Base-by-base conservation (phyloP, 1,140 invertebrate species). In the Zaprionus tsacasi region DNA sequence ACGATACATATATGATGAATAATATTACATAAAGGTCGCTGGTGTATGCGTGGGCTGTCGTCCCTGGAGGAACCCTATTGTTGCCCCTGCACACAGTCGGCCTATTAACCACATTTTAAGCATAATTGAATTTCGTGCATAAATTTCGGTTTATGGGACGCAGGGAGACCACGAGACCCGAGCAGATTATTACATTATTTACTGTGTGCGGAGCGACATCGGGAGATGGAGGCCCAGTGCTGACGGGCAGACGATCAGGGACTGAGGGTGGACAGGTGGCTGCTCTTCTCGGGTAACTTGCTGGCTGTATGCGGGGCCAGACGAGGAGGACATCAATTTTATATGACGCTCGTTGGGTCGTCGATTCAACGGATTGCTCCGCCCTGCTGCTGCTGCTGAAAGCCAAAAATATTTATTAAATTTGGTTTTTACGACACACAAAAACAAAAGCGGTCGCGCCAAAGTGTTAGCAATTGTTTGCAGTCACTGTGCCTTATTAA, bases 31-130 rank as follows among this genome's bases (percentile, higher is more conserved):
- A 82, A 61, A 66, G 58, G 27, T n/a, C 67, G 64, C 61, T 60
- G 36, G 38, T 55, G 17, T 48, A 52, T 21, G 11, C 15, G 40
- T 33, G 55, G 56, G 21, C 36, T 13, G 35, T 35, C 35, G n/a
- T 79, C 80, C 82, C 82, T 55, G 48, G 61, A 79, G 82, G 40
- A 52, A 43, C 76, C 21, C 45, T 67, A 86, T 86, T 86, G 82
- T 86, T 87, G 75, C 77, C 74, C 63, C 59, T 68, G 35, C 71
- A 59, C 59, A 76, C 72, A 70, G 80, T 68, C 77, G 81, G 83
- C 83, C 83, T 88, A 88, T 88, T 88, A 88, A 88, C 83, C 83
- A 88, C 83, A 88, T 88, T 88, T 88, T 88, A 88, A 88, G 83
- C 83, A 88, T 88, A 88, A 88, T 88, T 88, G 83, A 88, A 88